phyloP scores from a whole-genome alignment of 2,888 invertebrate genomes.

The Hypomecis punctinalis region DNA sequence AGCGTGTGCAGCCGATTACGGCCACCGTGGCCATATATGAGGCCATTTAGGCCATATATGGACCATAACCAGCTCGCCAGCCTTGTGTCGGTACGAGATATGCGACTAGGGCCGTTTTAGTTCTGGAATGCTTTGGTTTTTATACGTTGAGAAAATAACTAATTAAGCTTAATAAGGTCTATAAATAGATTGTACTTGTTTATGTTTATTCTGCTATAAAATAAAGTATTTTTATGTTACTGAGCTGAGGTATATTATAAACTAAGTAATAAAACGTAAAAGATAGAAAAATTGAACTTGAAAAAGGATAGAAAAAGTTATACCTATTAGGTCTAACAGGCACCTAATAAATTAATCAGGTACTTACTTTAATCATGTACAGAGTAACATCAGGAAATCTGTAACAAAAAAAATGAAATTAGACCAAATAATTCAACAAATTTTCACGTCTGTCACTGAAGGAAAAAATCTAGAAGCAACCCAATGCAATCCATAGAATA shows the following conservation, averaged over 20 bases:
- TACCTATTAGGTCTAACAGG: too few species aligned
- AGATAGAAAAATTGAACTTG: too few species aligned
- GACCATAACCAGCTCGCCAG: conserved; percentile 32
- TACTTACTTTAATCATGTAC: conserved; percentile 59
- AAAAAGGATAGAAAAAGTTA: too few species aligned
- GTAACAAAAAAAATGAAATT: conserved; percentile 47
- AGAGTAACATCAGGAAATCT: conserved; percentile 61
- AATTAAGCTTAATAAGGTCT: conserved; percentile 17
- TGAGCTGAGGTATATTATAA: too few species aligned
- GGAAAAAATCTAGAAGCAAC: too few species aligned
- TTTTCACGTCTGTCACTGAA: background rate
- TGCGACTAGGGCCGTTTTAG: conserved; percentile 18
- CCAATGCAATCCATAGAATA: too few species aligned
- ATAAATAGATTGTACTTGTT: conserved; percentile 9
- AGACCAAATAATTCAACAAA: background rate
- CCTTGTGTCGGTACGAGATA: conserved; percentile 28
- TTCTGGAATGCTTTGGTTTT: conserved; percentile 23
- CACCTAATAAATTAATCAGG: too few species aligned
- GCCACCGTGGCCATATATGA: conserved; percentile 23
- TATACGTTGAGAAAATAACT: conserved; percentile 19
- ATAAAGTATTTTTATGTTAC: background rate
- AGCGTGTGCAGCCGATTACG: conserved; percentile 41
- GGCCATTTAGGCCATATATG: conserved; percentile 35
- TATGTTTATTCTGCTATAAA: background rate
- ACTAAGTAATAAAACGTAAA: too few species aligned